Conservation (phyloP, 2,888 invertebrate species). For the Magallana nippona region DNA sequence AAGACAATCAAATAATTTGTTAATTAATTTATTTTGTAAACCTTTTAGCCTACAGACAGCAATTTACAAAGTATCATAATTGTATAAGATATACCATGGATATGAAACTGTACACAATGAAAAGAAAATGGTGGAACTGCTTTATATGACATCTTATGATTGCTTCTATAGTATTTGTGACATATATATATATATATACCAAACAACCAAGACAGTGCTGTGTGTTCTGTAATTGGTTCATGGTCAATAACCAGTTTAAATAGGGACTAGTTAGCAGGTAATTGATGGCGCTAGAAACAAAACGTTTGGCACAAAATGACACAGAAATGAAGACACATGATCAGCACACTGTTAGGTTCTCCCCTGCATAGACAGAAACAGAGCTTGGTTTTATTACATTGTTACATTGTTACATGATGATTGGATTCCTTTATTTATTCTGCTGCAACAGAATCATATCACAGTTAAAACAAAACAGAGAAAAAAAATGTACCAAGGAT, state of each 20-base stretch:
- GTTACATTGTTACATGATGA: not conserved
- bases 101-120: not conserved
- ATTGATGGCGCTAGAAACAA: not conserved
- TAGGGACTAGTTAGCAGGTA: not conserved
- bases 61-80: slow-evolving; percentile 2
- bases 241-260: not conserved
- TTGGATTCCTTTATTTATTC: not conserved
- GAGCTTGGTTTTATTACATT: slow-evolving; percentile 6
- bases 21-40: slow-evolving; percentile 19
- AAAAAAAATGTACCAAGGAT: not conserved
- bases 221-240: not conserved
- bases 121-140: slow-evolving; percentile 8
- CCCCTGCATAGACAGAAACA: not conserved
- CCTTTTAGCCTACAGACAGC: not conserved
- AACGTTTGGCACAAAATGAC: slow-evolving; percentile 20
- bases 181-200: slow-evolving; percentile 1
- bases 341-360: not conserved
- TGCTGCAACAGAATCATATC: slow-evolving; percentile 10
- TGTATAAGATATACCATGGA: not conserved
- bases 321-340: not conserved
- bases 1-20: not conserved
- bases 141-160: not conserved
- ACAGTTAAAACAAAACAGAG: slow-evolving; percentile 9
- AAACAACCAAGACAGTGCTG: not conserved
- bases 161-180: not conserved